Evolutionary conservation across 1,140 invertebrate genomes (phyloP), one percentile per base, ranked within the genome.

Genomic region (Bilobella aurantiaca): DNA sequence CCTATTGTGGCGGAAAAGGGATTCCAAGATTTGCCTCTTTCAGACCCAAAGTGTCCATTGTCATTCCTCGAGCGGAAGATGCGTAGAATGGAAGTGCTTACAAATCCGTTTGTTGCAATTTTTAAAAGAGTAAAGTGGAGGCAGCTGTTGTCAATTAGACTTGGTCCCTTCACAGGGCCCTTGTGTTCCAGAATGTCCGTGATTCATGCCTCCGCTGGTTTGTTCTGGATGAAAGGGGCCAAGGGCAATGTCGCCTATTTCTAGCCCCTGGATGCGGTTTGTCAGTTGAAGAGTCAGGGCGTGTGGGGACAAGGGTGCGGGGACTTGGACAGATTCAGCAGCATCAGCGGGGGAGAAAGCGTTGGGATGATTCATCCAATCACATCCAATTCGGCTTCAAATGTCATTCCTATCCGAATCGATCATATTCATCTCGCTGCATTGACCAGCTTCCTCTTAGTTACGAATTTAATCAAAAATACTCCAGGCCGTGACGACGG

Each of bases 61-160:
- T 53, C 25, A 23, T 53, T 23, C 8, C 49, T 18, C n/a, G n/a
- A n/a, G n/a, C n/a, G n/a, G n/a, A n/a, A 42, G 8, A 12, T 42
- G 34, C 8, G 18, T 12, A 42, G 49, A 8, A 12, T 14, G 3
- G 3, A 14, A 53, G 14, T 53, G 21, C 14, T 5, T 23, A 12
- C 5, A 23, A 14, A 53, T 53, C 14, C 3, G 49, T 53, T 53
- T 53, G 23, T 53, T 53, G 49, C 23, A 23, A 53, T 53, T 53
- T 53, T 23, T n/a, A n/a, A n/a, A 5, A 5, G 49, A 18, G 12
- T 5, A 16, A 14, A 53, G 21, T 28, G 12, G 58, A 42, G 25
- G 30, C 59, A 62, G 59, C 29, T 62, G 59, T 62, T 34, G 14
- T 34, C 59, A 62, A 62, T 62, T 62, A 37, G 57, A 14, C 29